Conservation (phyloP, 2,113 vertebrate genomes). For the Isichthys henryi region DNA sequence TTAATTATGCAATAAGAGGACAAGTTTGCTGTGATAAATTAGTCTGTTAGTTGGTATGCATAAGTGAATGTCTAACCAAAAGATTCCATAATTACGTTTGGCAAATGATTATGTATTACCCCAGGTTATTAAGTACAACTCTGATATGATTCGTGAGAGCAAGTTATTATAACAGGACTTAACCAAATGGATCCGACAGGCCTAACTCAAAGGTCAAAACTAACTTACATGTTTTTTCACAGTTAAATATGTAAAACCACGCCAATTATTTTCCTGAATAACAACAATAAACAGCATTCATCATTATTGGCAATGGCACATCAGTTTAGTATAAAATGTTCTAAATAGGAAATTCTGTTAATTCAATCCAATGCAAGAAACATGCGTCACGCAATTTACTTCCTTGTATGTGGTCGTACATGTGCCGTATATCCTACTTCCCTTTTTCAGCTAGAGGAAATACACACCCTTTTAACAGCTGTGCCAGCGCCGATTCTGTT, state of each 20-base stretch:
- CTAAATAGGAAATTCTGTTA: background rate
- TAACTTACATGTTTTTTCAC: background rate
- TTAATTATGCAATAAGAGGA: background rate
- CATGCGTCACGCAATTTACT: slow-evolving; percentile 3
- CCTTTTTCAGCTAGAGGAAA: slow-evolving; percentile 5
- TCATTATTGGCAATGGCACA: background rate
- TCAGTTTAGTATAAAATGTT: background rate
- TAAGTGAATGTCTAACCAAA: background rate
- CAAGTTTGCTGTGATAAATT: background rate
- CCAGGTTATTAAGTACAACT: background rate
- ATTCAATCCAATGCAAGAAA: background rate
- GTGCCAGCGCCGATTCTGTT: background rate
- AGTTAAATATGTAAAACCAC: background rate
- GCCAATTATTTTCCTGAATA: background rate
- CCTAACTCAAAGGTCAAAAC: background rate
- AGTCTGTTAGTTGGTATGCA: background rate
- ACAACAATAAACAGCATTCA: background rate
- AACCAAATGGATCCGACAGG: background rate
- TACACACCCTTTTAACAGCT: background rate
- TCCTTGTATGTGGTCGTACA: background rate
- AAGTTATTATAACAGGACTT: background rate
- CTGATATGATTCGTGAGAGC: background rate
- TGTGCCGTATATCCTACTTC: background rate
- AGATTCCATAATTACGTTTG: background rate
- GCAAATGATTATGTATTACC: background rate